These are phyloP conservation scores for Adela reaumurella DNA, from an alignment of 2,888 invertebrate genomes.

Conservation along the genomic window DNA sequence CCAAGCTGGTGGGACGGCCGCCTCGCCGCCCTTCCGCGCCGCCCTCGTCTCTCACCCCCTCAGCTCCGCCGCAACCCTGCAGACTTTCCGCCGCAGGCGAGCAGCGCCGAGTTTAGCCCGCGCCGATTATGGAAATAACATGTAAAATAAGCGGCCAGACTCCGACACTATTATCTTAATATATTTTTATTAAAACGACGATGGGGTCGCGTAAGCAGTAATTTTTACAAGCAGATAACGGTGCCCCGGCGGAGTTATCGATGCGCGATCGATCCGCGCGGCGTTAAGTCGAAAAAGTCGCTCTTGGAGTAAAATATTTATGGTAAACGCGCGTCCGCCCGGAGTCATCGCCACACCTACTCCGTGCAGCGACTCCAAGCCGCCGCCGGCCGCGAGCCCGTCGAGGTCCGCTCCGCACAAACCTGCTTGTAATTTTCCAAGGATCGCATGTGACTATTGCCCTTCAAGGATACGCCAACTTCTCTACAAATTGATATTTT, in stretches of 20 bases:
- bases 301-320: neutral
- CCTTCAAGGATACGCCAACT: too few relatives aligned
- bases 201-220: neutral
- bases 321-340: neutral
- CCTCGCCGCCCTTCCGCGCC: too few relatives aligned
- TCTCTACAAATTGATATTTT: too few relatives aligned
- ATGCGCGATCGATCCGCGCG: neutral
- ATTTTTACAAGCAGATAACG: neutral
- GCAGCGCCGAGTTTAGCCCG: neutral
- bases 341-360: neutral
- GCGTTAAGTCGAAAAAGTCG: neutral
- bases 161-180: neutral
- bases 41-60: too few relatives aligned
- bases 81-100: neutral
- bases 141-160: neutral
- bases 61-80: neutral
- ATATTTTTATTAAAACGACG: neutral
- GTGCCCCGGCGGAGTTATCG: neutral
- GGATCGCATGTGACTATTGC: too few relatives aligned
- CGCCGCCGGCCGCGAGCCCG: too few relatives aligned
- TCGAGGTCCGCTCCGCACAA: too few relatives aligned
- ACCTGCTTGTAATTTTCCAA: too few relatives aligned
- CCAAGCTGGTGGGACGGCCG: too few relatives aligned
- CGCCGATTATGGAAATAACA: neutral
- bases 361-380: neutral